A percentile compares a stretch with the other conserved stretches of the same genome.
phyloP scores from a whole-genome alignment of 2,113 vertebrate genomes.

The Heteronetta atricapilla region DNA sequence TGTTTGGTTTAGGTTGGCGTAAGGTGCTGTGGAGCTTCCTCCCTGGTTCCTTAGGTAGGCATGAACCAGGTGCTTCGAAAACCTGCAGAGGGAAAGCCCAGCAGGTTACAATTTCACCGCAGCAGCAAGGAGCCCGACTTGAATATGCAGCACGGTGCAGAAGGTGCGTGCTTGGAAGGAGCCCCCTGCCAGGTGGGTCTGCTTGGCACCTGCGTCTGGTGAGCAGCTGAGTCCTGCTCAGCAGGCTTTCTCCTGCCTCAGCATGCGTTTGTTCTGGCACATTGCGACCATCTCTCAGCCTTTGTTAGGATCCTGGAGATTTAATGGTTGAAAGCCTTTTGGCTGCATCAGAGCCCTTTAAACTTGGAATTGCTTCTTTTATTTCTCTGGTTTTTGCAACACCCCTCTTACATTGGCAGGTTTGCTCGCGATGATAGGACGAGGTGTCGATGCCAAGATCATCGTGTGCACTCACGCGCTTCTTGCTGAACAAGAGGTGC shows the following conservation, averaged over 20 bases:
- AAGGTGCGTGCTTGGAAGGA: not conserved
- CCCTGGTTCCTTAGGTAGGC: not conserved
- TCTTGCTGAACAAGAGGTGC: not conserved
- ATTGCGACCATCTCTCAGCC: not conserved
- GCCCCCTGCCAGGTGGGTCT: not conserved
- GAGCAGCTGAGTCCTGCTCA: not conserved
- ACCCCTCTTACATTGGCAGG: not conserved
- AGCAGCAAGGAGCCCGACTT: too few relatives aligned
- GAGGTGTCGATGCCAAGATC: not conserved
- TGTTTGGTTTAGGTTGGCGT: not conserved
- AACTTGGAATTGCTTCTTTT: not conserved
- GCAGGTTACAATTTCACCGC: not conserved
- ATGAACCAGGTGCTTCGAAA: not conserved
- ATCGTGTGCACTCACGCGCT: accelerated
- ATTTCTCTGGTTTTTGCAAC: not conserved
- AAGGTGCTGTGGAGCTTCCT: not conserved
- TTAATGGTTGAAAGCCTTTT: too few relatives aligned
- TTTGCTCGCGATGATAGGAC: not conserved
- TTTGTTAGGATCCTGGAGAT: not conserved
- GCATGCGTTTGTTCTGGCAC: not conserved
- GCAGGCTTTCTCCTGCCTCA: not conserved
- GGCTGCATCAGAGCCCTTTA: not conserved
- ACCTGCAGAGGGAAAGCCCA: not conserved
- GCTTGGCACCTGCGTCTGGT: not conserved
- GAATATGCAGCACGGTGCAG: not conserved